Conservation (phyloP, 2,888 invertebrate species). For the Dexiosoma caninum region DNA sequence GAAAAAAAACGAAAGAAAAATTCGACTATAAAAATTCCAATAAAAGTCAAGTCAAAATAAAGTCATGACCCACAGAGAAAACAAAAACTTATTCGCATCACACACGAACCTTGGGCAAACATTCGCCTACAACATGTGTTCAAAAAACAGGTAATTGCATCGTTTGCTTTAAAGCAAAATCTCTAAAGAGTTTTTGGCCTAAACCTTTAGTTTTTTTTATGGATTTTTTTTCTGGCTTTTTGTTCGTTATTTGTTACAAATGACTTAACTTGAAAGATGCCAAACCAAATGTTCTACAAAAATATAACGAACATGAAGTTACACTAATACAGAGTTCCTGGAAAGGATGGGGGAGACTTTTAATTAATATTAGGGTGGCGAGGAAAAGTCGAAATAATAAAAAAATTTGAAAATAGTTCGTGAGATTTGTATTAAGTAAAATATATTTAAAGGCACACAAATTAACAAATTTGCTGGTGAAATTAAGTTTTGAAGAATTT, state of each 20-base stretch:
- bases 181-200: slow-evolving; percentile 49
- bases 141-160: slow-evolving; percentile 57
- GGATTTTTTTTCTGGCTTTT: background rate
- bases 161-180: background rate
- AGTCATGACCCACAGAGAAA: slow-evolving; percentile 44
- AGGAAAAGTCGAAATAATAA: background rate
- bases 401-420: background rate
- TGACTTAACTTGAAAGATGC: slow-evolving; percentile 59
- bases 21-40: slow-evolving; percentile 45
- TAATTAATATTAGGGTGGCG: slow-evolving; percentile 12
- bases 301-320: slow-evolving; percentile 10
- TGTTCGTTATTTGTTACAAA: slow-evolving; percentile 50
- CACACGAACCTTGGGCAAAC: slow-evolving; percentile 43
- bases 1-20: slow-evolving; percentile 24
- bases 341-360: background rate
- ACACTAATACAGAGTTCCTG: background rate
- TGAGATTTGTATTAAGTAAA: background rate
- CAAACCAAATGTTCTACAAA: slow-evolving; percentile 43
- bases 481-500: background rate
- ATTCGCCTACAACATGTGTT: slow-evolving; percentile 45
- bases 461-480: background rate
- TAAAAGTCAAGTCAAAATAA: slow-evolving; percentile 60
- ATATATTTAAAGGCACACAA: background rate
- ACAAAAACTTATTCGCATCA: background rate
- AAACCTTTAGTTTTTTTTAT: slow-evolving; percentile 36